phyloP scores from a whole-genome alignment of 2,888 invertebrate genomes.

The Stratiomys singularior region DNA sequence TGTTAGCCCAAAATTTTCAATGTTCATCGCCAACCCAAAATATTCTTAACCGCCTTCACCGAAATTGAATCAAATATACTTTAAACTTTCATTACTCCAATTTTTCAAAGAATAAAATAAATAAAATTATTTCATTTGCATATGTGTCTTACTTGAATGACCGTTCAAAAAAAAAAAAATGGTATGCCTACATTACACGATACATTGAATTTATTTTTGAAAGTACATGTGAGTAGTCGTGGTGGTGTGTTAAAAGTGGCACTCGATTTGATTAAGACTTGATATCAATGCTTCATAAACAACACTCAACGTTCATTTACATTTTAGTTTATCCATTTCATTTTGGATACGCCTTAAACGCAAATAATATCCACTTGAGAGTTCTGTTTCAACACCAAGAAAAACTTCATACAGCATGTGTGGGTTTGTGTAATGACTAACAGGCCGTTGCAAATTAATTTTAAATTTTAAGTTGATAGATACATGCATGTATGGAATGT shows the following conservation, averaged over 20 bases:
- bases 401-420: not conserved
- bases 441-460: conserved; percentile 6
- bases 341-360: conserved; percentile 6
- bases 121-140: too few species aligned
- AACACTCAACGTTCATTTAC: not conserved
- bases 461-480: not conserved
- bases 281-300: conserved; percentile 1
- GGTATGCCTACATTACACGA: too few species aligned
- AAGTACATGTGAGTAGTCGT: too few species aligned
- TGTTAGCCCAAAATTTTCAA: too few species aligned
- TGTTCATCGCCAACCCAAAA: too few species aligned
- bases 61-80: too few species aligned
- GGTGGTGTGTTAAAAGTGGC: not conserved
- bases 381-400: not conserved
- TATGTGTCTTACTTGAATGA: too few species aligned
- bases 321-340: not conserved
- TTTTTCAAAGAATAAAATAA: too few species aligned
- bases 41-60: too few species aligned
- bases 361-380: conserved; percentile 9
- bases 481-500: not conserved
- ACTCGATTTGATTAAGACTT: not conserved
- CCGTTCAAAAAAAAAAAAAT: too few species aligned
- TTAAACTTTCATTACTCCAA: too few species aligned
- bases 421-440: not conserved
- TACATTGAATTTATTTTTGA: too few species aligned